Conservation (phyloP, 2,888 invertebrate species). For the Scelioninae gen. 1 region DNA sequence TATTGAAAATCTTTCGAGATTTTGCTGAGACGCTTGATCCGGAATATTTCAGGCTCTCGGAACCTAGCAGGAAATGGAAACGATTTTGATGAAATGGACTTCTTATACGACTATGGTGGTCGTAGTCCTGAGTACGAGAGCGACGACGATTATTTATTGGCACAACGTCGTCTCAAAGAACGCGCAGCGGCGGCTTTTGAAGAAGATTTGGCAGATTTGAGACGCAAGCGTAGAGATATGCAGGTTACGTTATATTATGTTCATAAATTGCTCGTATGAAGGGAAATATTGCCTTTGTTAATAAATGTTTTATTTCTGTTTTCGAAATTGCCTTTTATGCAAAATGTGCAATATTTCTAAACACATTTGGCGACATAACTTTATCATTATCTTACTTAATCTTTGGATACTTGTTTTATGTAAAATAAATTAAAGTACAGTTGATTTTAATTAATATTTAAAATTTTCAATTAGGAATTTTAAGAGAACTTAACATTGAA, state of each 20-base stretch:
- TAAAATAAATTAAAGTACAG: background rate
- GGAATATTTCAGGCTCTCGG: constrained; percentile 80
- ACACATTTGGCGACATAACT: background rate
- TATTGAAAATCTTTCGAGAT: background rate
- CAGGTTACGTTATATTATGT: constrained; percentile 76
- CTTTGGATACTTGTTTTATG: too few species aligned
- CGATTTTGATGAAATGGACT: constrained; percentile 79
- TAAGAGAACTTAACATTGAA: background rate
- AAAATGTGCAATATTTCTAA: background rate
- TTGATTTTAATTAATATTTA: background rate
- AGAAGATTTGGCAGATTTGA: constrained; percentile 81
- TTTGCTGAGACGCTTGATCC: constrained; percentile 39
- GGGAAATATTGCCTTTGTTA: constrained; percentile 7
- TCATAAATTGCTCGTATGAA: constrained; percentile 27
- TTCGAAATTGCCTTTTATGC: background rate
- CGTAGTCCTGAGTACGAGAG: constrained; percentile 76
- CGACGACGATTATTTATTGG: constrained; percentile 78
- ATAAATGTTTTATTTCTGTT: constrained; percentile 8
- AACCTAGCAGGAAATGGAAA: constrained; percentile 76
- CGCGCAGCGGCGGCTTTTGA: constrained; percentile 82
- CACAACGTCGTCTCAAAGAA: constrained; percentile 80
- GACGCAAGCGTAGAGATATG: constrained; percentile 81
- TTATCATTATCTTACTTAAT: too few species aligned
- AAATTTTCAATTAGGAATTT: background rate
- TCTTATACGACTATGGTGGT: constrained; percentile 74